Evolutionary conservation across 2,113 vertebrate genomes (phyloP), one percentile per base, ranked within the genome.

Genomic region (Crotalus viridis): DNA sequence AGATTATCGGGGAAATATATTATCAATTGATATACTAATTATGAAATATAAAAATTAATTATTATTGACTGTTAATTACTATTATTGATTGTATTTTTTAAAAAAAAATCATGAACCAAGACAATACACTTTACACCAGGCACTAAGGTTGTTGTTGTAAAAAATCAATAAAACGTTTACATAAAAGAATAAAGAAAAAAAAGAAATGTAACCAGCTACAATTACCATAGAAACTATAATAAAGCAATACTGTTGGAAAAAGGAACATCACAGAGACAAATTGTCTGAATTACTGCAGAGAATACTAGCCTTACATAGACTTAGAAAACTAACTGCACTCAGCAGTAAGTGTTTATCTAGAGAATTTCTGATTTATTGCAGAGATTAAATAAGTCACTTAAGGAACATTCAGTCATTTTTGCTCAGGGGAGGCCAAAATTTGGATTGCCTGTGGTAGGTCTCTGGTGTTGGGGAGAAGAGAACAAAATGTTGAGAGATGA

Each of bases 381-480:
- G 59, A 94, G 91, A 96, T 96, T 96, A 96, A 94, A 92, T 51
- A 87, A 92, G 90, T 90, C 87, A 93, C 86, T 91, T 93, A 33
- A 96, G 55, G 93, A 95, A 94, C 89, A 93, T 57, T 95, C 92
- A 91, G 88, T 48, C 89, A 92, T 56, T 74, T 87, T 94, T 94
- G 89, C 93, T 92, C 43, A 91, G 0, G 0, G 91, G 64, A 89
- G 51, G 90, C 43, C 91, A 61, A 24, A 54, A 87, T 52, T 10
- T 89, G 43, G 94, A 74, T 61, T 74, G 28, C 1, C 33, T 0
- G 0, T 88, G 91, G 95, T 91, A 86, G 90, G 94, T 94, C 94
- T 89, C 7, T 90, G 90, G 52, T 74, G 91, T 85, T 21, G 17
- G 39, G 87, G 51, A n/a, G 28, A 88, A 54, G 87, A n/a, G 74